These are phyloP conservation scores for Polydrusus pterygomalis DNA, from an alignment of 2,888 invertebrate genomes.

Conservation along the genomic window DNA sequence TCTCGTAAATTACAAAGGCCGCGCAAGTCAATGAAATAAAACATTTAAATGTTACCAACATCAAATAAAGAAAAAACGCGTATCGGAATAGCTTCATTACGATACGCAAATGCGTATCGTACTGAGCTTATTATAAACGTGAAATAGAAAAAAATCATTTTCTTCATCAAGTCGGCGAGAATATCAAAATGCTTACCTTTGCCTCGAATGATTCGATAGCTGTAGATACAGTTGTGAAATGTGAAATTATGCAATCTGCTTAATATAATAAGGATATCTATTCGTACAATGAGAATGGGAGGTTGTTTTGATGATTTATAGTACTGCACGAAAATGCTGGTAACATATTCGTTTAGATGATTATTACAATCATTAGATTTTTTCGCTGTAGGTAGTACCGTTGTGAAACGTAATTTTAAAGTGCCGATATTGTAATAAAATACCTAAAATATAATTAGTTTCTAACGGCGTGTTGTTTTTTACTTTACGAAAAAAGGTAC, in stretches of 20 bases:
- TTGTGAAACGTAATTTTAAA: slow-evolving; percentile 16
- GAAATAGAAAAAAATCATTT: no score
- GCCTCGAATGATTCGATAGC: not conserved
- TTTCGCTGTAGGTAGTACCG: slow-evolving; percentile 26
- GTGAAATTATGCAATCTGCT: slow-evolving; percentile 31
- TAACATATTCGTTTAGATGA: slow-evolving; percentile 30
- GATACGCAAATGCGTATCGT: no score
- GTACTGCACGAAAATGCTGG: slow-evolving; percentile 21
- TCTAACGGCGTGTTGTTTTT: no score
- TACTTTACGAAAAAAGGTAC: no score
- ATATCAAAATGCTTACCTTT: no score
- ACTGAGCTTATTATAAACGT: no score
- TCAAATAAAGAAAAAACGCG: no score
- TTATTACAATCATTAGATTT: slow-evolving; percentile 27
- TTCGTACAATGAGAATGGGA: slow-evolving; percentile 25
- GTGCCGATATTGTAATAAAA: slow-evolving; percentile 14
- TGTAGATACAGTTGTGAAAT: slow-evolving; percentile 32
- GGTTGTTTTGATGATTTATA: slow-evolving; percentile 37
- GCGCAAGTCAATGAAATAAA: no score
- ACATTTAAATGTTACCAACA: no score
- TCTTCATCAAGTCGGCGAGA: no score
- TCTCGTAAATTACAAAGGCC: no score
- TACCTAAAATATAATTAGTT: not conserved
- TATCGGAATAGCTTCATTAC: no score
- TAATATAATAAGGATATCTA: slow-evolving; percentile 36